Evolutionary conservation across 2,888 invertebrate genomes (phyloP), one percentile per base, ranked within the genome.

Genomic region (Morpho deidamia): DNA sequence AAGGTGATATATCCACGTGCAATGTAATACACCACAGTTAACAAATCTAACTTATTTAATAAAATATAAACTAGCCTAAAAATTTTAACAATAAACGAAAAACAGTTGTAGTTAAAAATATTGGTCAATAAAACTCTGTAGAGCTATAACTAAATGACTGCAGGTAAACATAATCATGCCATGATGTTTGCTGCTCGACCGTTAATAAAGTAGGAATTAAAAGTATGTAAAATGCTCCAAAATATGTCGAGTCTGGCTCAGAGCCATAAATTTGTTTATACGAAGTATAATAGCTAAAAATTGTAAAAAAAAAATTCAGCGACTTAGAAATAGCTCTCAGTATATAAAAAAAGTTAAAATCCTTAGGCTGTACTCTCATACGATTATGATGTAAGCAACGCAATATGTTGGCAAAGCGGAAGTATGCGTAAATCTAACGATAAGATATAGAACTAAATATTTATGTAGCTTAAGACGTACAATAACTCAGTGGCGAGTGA

Each of bases 311-410:
- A 37, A 2, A 86, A 83, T 81, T 61, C 81, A 81, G 88, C 78
- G 88, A 89, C 87, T 88, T 87, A 89, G 89, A 81, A 88, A 88
- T 89, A 89, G 89, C 89, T 88, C 89, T 86, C 88, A 87, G 88
- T 76, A 78, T 83, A 80, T 81, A 82, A 83, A 85, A 83, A 87
- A 83, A 72, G 86, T 89, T 89, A 88, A 88, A 88, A 88, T 89
- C 87, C 88, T 88, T 88, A 88, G 88, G 88, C 88, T 88, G 88
- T 87, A 88, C 88, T 87, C 83, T 84, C 76, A 74, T 84, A 86
- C 82, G 86, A 81, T 86, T 86, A 86, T 81, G 85, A 87, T 81
- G 83, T 86, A 88, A 88, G 86, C 87, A 86, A 89, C 88, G 83
- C 72, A 81, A 88, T 86, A 87, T 81, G 83, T 88, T 83, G 88